phyloP scores from a whole-genome alignment of 2,888 invertebrate genomes.

The Tipula unca region DNA sequence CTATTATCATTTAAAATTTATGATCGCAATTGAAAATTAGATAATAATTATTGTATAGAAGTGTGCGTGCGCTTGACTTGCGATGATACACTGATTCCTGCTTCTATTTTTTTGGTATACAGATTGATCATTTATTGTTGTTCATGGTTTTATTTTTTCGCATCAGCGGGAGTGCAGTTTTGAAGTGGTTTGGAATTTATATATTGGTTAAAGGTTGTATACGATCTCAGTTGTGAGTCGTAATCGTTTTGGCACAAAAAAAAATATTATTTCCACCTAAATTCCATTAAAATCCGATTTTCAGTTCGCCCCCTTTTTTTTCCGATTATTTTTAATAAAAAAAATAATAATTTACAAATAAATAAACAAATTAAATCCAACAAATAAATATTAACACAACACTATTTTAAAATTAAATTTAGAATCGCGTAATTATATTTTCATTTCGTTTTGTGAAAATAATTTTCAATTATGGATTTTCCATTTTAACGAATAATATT shows the following conservation, averaged over 20 bases:
- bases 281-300: neutral
- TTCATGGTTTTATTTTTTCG: neutral
- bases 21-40: constrained; percentile 8
- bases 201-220: neutral
- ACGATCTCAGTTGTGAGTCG: no score
- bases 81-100: neutral
- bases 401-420: neutral
- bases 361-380: neutral
- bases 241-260: neutral
- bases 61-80: neutral
- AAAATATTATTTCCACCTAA: neutral
- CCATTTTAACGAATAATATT: no score
- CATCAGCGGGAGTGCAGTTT: neutral
- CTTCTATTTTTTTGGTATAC: no score
- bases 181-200: no score
- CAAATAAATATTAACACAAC: neutral
- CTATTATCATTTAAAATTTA: neutral
- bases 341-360: neutral
- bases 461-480: neutral
- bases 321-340: neutral
- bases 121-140: neutral
- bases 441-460: neutral
- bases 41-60: neutral
- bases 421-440: neutral
- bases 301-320: neutral